Conservation (phyloP, 2,113 vertebrate species). For the Burhinus bistriatus region DNA sequence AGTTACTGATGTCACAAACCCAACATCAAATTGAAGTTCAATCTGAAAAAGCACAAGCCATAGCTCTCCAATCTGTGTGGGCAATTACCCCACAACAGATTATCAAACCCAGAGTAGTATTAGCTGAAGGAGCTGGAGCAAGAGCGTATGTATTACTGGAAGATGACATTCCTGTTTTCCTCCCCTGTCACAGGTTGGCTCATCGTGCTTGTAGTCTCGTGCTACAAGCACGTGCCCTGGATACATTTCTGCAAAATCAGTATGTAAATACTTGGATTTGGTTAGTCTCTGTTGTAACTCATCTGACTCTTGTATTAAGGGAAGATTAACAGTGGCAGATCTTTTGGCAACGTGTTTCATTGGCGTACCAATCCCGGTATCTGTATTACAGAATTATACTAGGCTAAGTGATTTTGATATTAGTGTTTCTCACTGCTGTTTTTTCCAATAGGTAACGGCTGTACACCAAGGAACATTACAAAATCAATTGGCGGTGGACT, state of each 20-base stretch:
- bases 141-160: not conserved
- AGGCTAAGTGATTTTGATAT: not conserved
- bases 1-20: not conserved
- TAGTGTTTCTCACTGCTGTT: not conserved
- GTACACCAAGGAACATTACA: not conserved
- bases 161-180: not conserved
- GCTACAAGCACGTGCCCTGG: not conserved
- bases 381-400: not conserved
- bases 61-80: not conserved
- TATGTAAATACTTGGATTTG: not conserved
- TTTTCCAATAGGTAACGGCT: not conserved
- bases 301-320: not conserved
- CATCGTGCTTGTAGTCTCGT: not conserved
- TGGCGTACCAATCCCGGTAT: not conserved
- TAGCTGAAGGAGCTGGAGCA: not conserved
- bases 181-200: not conserved
- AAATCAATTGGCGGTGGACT: not conserved
- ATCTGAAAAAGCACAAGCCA: not conserved
- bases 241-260: not conserved
- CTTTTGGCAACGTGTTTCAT: not conserved
- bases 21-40: not conserved
- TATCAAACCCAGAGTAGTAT: not conserved
- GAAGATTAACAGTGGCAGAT: not conserved
- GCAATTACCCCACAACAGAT: not conserved
- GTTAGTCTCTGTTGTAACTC: not conserved